phyloP scores from a whole-genome alignment of 2,888 invertebrate species.

The Idaea biselata region DNA sequence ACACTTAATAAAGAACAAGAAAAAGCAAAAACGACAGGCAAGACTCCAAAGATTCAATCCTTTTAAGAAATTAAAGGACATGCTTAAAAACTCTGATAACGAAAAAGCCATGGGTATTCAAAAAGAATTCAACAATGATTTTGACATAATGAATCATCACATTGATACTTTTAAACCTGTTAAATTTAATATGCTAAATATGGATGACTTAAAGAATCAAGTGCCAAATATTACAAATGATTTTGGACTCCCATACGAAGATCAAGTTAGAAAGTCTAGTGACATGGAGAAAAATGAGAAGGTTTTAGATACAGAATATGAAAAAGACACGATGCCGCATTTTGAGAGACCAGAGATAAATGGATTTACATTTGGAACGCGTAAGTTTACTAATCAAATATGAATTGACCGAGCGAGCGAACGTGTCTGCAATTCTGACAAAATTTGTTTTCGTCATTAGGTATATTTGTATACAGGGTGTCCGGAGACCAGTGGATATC shows the following conservation, averaged over 20 bases:
- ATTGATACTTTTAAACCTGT: constrained; percentile 34
- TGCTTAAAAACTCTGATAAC: constrained; percentile 35
- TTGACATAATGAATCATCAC: constrained; percentile 33
- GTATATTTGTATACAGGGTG: no score
- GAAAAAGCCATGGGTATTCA: constrained; percentile 11
- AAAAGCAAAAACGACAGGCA: constrained; percentile 19
- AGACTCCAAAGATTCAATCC: constrained; percentile 47
- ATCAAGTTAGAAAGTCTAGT: not conserved
- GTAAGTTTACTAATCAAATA: not conserved
- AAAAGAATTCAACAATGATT: constrained; percentile 28
- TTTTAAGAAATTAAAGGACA: constrained; percentile 45
- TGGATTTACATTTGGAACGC: not conserved
- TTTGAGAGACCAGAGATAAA: not conserved
- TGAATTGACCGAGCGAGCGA: no score
- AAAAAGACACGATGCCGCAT: constrained; percentile 22
- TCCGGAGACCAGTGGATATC: no score
- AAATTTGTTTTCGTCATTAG: no score
- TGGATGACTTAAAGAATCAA: constrained; percentile 43
- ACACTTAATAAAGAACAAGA: constrained; percentile 29
- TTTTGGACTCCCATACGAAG: not conserved
- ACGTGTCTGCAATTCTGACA: no score
- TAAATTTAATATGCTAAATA: constrained; percentile 27
- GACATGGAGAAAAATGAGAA: not conserved
- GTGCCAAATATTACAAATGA: constrained; percentile 47
- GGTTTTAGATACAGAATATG: constrained; percentile 18